A percentile compares a stretch with the other conserved stretches of the same genome.
Conservation (phyloP, 2,797 vertebrate species). For the Clarias platycephalus region DNA sequence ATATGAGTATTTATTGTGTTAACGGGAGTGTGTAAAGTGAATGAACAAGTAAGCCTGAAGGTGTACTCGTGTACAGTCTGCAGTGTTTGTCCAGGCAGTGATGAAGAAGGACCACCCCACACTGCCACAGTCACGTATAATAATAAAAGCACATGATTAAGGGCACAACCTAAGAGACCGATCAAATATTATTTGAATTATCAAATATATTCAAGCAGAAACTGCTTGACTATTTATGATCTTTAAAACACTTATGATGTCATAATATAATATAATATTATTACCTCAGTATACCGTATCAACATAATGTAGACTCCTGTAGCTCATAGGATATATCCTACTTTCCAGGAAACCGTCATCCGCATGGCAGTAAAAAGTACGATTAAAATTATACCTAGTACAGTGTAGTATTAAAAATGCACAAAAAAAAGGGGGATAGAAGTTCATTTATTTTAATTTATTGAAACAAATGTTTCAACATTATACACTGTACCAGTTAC, state of each 20-base stretch:
- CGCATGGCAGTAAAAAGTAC: background rate
- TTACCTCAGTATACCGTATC: background rate
- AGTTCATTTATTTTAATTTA: background rate
- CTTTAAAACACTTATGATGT: background rate
- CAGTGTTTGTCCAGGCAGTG: background rate
- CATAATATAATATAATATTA: background rate
- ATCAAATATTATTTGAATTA: background rate
- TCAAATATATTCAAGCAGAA: too few relatives aligned
- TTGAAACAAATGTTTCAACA: background rate
- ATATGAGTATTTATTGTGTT: too few relatives aligned
- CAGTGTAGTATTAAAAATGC: background rate
- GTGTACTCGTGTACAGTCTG: background rate
- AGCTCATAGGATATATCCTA: background rate
- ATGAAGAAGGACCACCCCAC: slow-evolving; percentile 17
- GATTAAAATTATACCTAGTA: background rate
- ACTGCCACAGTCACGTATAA: background rate
- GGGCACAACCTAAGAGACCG: background rate
- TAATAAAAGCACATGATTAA: background rate
- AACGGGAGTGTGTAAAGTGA: background rate
- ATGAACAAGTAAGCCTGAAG: background rate
- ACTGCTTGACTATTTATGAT: background rate
- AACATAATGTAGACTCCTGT: background rate
- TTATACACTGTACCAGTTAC: background rate
- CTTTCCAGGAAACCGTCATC: too few relatives aligned
- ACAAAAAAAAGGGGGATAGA: background rate